Evolutionary conservation across 1,140 invertebrate species (phyloP).

Genomic region (Chrysomallon squamiferum): DNA sequence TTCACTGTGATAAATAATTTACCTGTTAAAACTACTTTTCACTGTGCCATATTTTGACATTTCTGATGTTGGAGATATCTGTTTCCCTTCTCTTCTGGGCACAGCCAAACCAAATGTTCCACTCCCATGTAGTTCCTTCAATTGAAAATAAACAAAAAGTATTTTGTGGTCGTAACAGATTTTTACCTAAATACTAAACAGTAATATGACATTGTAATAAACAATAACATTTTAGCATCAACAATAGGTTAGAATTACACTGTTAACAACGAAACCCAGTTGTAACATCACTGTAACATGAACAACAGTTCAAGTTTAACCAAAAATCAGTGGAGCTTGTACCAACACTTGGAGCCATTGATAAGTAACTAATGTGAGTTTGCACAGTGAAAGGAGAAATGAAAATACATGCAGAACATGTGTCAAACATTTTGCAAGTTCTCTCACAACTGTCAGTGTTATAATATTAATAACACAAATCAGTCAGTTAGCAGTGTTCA

Average conservation of each 20-base stretch:
- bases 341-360: no score
- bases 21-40: conserved; percentile 58
- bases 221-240: neutral
- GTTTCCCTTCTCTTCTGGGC: conserved; percentile 32
- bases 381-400: no score
- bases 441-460: no score
- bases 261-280: neutral
- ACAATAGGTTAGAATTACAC: neutral
- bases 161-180: neutral
- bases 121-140: conserved; percentile 38
- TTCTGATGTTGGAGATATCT: conserved; percentile 34
- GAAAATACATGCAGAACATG: no score
- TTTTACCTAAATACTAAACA: neutral
- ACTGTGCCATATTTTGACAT: conserved; percentile 57
- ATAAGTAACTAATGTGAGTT: no score
- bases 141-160: conserved; percentile 4
- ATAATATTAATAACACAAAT: no score
- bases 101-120: conserved; percentile 45
- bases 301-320: no score
- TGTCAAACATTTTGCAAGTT: no score
- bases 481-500: no score
- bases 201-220: neutral
- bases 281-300: no score
- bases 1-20: no score
- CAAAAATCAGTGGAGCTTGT: no score